Percentiles rank a stretch among this genome's conserved stretches.
Evolutionary conservation across 2,113 vertebrate species (phyloP).

Genomic region (Chunga burmeisteri): DNA sequence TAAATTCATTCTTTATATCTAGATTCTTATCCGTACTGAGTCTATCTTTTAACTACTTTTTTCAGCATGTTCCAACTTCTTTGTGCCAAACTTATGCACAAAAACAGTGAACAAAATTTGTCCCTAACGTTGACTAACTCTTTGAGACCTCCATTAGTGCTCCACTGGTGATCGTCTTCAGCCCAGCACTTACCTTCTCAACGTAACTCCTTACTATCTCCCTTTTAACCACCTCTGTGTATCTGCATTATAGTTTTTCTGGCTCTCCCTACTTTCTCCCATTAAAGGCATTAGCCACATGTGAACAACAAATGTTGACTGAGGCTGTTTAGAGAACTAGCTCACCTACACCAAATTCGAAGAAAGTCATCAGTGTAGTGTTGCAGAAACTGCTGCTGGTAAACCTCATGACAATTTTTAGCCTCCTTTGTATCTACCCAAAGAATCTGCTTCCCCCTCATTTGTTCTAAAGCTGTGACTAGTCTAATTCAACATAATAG

Average conservation of each 20-base stretch:
- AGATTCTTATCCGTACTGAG: not conserved
- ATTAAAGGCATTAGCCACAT: not conserved
- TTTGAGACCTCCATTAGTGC: not conserved
- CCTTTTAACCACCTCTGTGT: not conserved
- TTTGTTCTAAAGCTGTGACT: not conserved
- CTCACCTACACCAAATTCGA: not conserved
- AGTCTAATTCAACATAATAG: not conserved
- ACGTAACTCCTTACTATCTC: not conserved
- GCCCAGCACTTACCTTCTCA: not conserved
- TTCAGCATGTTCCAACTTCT: not conserved
- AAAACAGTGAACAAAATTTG: not conserved
- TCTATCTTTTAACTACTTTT: not conserved
- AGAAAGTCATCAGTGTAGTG: not conserved
- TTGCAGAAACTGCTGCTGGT: not conserved
- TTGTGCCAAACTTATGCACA: not conserved
- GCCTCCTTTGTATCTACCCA: not conserved
- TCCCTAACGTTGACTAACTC: fast-evolving
- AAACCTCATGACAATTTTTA: not conserved
- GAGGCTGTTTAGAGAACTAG: not conserved
- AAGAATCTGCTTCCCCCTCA: not conserved
- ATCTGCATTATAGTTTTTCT: not conserved
- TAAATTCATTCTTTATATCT: not conserved
- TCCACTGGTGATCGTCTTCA: not conserved
- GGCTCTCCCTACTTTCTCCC: not conserved
- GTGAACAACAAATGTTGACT: not conserved